phyloP scores from a whole-genome alignment of 1,140 invertebrate species.

The Bombus terrestris region DNA sequence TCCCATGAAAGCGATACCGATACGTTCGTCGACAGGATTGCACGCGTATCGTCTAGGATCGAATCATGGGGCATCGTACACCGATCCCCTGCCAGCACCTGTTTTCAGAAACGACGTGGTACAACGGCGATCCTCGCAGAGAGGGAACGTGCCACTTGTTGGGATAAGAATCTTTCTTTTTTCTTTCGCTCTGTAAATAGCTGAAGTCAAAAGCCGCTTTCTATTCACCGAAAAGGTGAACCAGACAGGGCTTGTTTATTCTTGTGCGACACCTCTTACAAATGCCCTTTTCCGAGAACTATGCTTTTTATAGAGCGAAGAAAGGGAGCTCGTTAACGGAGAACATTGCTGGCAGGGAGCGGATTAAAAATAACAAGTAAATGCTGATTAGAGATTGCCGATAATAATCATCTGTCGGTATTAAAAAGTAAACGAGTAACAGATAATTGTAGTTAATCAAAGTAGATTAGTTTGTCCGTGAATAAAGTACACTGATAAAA shows the following conservation, averaged over 20 bases:
- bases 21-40: slow-evolving; percentile 26
- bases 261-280: slow-evolving; percentile 1
- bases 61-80: background rate
- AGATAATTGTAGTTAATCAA: background rate
- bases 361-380: slow-evolving; percentile 5
- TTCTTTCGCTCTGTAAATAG: background rate
- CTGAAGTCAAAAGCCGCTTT: slow-evolving; percentile 2
- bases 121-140: background rate
- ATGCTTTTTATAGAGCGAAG: background rate
- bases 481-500: no score
- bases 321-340: background rate
- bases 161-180: no score
- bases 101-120: background rate
- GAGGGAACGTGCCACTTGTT: background rate
- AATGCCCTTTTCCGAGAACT: background rate
- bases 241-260: slow-evolving; percentile 10
- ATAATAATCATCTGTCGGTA: background rate
- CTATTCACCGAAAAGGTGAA: background rate
- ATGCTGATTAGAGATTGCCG: background rate
- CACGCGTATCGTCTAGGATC: slow-evolving; percentile 4
- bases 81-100: background rate
- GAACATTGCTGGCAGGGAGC: background rate
- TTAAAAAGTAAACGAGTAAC: background rate
- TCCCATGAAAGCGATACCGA: slow-evolving; percentile 41
- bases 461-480: background rate